Base-by-base conservation (phyloP, 2,888 invertebrate species). In the Yponomeuta plumbellus region DNA sequence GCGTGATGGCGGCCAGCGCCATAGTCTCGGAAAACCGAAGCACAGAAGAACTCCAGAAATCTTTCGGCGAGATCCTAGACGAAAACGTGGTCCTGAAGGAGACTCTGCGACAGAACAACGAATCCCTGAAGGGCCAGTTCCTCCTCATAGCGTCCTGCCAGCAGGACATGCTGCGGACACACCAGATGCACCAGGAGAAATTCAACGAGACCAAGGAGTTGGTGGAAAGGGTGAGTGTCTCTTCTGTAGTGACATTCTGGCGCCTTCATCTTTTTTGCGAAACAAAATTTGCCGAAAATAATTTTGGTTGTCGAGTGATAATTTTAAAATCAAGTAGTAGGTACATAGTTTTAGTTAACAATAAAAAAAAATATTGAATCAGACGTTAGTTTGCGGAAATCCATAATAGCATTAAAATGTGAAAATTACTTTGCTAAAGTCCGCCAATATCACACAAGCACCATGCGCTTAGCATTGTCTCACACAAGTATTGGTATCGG, bases 121-220 rank as follows among this genome's bases (percentile, higher is more conserved):
- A 92, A 61, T 92, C 93, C 0, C 93, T 95, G 93, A 94, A 94
- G 74, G 92, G 93, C 62, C 94, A 95, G 79, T 93, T 94, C 71
- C 83, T 92, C 44, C 87, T 92, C 64, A 89, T 95, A 57, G 88
- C 92, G 0, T 88, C 86, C 0, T 94, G 94, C 84, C 94, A 94
- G 72, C 93, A 94, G 59, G 94, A 94, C 69, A 93, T 95, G 74
- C 83, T 93, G 75, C 91, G 90, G 71, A 93, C 94, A 0, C 93
- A 94, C 68, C 84, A 91, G 62, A 76, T 92, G 70, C 94, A 95
- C 68, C 94, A 93, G 73, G 91, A 92, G 71, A 95, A 95, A 80
- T 94, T 95, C 80, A 87, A 92, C 17, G 94, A 95, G 78, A 94
- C 94, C 0, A 93, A 92, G 72, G 89, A 88, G 17, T 80, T 93